Evolutionary conservation across 2,113 vertebrate genomes (phyloP), one percentile per base, ranked within the genome.

Genomic region (Thunnus thynnus): DNA sequence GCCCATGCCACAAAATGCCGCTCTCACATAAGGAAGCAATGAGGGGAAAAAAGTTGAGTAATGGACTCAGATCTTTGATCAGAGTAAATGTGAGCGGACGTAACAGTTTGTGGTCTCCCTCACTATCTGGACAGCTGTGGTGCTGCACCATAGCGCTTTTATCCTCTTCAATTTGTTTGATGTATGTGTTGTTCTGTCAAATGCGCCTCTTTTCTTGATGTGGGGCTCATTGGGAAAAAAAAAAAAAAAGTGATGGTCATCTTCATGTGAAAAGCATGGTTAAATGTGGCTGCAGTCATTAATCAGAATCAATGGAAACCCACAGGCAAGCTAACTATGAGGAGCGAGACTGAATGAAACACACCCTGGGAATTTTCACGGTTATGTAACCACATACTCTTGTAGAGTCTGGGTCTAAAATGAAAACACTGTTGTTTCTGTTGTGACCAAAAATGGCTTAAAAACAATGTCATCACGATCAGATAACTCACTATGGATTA

Each of bases 1-100:
- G 54, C 73, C 36, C 61, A 65, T 85, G 84, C 87, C 86, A 79
- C 86, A 85, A 80, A 90, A 84, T 88, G 65, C 76, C 11, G 72
- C 78, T 66, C 69, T 86, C 83, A 74, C 92, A 91, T 86, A 86
- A 91, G 92, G 90, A 91, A 92, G 79, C 83, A 88, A 91, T 90
- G 88, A 90, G 76, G 69, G 64, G 54, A 50, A 72, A 73, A 78
- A 71, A 78, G 83, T 90, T 87, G 71, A 84, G 75, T 85, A 89
- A 90, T 76, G 82, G 83, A 87, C 81, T 73, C 32, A 32, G 86
- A 91, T 83, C 87, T 93, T 92, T 90, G 89, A 92, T 92, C 88
- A 83, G 61, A 83, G 87, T 86, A 90, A 92, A 92, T 92, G 72
- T 91, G 86, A 91, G 82, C 20, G 36, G 88, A 92, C 88, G 2